These are phyloP conservation scores for Tympanoctomys barrerae DNA, from an alignment of 2,797 vertebrate genomes.

Conservation along the genomic window DNA sequence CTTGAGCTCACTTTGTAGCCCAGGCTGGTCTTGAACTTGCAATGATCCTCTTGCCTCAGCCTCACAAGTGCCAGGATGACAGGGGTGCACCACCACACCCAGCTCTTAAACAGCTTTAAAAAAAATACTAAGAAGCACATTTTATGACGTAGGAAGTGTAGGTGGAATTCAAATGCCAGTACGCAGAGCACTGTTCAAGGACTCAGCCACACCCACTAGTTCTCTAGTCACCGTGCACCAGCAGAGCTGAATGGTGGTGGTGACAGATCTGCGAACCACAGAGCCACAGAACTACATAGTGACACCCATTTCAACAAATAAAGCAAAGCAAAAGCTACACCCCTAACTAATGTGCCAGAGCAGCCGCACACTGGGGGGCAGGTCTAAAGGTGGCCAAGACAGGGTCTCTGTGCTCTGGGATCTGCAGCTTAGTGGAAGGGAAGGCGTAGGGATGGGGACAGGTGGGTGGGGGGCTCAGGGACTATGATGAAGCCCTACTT, in stretches of 20 bases:
- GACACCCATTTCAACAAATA: background rate
- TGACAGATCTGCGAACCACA: background rate
- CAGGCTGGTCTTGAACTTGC: no score
- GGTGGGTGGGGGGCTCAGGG: background rate
- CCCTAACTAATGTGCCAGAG: background rate
- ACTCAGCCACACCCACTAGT: background rate
- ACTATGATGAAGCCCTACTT: background rate
- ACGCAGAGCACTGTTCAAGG: background rate
- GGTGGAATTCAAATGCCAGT: background rate
- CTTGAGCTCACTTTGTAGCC: no score
- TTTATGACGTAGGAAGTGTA: background rate
- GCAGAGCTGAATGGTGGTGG: background rate
- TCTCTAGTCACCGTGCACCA: fast-evolving
- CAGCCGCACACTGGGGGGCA: background rate
- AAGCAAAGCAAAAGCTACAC: background rate
- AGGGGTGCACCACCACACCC: no score
- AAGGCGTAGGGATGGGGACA: background rate
- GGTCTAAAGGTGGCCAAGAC: background rate
- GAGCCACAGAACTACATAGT: background rate
- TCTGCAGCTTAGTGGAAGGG: background rate
- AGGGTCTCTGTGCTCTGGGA: background rate
- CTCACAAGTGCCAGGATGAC: no score
- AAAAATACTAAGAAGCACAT: background rate
- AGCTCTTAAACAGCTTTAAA: background rate
- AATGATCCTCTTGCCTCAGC: no score